phyloP scores from a whole-genome alignment of 1,140 invertebrate genomes.

The Philaenus spumarius region DNA sequence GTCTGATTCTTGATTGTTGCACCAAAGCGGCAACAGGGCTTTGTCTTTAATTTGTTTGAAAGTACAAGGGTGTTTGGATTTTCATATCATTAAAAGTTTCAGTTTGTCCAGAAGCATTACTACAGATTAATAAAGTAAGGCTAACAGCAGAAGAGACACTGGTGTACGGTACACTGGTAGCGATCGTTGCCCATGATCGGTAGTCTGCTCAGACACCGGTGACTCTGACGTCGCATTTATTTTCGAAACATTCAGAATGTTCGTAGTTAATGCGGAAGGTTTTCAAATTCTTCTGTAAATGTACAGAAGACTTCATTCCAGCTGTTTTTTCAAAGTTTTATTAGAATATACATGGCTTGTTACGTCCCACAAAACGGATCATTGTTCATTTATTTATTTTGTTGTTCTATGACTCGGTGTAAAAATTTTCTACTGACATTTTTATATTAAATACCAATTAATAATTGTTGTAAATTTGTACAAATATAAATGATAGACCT shows the following conservation, averaged over 20 bases:
- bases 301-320: not conserved
- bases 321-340: not conserved
- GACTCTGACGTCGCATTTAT: not conserved
- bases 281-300: no score
- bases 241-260: no score
- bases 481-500: not conserved
- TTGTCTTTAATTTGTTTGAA: not conserved
- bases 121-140: no score
- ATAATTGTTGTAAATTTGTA: no score
- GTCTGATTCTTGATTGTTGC: not conserved
- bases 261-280: not conserved
- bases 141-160: no score
- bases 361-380: not conserved
- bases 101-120: slow-evolving; percentile 2
- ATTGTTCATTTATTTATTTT: not conserved
- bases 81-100: not conserved
- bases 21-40: slow-evolving; percentile 1
- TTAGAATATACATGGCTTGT: no score
- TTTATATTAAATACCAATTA: no score
- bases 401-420: no score
- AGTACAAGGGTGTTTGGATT: not conserved
- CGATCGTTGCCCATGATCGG: not conserved
- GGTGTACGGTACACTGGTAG: no score
- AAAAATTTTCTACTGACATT: no score
- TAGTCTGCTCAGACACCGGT: not conserved